phyloP scores from a whole-genome alignment of 2,797 vertebrate genomes.

The Champsocephalus esox region DNA sequence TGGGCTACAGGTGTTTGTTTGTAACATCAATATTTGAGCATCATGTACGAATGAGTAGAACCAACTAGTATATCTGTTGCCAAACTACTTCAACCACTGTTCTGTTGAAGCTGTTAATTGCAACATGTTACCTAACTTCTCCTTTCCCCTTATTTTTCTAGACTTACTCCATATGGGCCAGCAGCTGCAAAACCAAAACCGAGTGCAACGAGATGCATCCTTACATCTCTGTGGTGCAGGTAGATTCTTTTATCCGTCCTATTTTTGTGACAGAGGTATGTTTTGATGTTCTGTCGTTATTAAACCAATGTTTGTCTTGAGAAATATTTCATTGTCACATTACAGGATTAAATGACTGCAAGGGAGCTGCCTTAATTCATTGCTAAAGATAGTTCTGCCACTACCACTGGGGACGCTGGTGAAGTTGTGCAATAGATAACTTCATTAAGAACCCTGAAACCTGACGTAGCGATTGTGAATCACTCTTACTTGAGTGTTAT shows the following conservation, averaged over 20 bases:
- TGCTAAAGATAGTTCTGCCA: neutral
- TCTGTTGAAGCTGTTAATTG: neutral
- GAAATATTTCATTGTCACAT: constrained; percentile 1
- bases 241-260: constrained; percentile 60
- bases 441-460: neutral
- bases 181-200: constrained; percentile 96
- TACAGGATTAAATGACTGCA: constrained; percentile 4
- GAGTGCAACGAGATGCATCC: constrained; percentile 98
- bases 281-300: neutral
- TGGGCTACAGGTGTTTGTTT: too few species aligned
- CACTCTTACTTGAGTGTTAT: neutral
- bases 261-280: too few species aligned
- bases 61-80: too few species aligned
- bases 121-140: constrained; percentile 1
- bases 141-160: constrained; percentile 56
- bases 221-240: constrained; percentile 96
- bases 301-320: neutral
- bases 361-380: constrained; percentile 20
- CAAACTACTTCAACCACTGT: neutral
- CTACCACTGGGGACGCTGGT: neutral
- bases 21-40: too few species aligned
- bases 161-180: constrained; percentile 98
- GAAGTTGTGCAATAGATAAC: neutral
- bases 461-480: neutral
- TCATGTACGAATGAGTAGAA: too few species aligned